Conservation (phyloP, 1,140 invertebrate species). For the Penaeus chinensis region DNA sequence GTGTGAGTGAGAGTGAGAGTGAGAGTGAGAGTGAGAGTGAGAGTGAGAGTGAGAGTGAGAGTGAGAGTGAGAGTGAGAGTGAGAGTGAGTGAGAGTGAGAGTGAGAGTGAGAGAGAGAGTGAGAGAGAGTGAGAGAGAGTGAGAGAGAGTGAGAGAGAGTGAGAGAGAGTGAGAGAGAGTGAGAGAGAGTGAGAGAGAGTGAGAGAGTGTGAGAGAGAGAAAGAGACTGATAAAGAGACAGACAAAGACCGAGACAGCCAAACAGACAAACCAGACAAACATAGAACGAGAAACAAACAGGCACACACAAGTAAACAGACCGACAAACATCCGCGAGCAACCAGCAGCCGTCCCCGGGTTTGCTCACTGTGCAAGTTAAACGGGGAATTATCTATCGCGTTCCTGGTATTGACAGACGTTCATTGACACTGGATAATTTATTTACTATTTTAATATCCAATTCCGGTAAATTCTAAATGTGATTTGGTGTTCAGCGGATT, state of each 20-base stretch:
- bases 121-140: not conserved
- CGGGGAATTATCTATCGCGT: no score
- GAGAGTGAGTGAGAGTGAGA: not conserved
- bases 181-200: not conserved
- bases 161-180: not conserved
- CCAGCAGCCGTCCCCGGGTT: no score
- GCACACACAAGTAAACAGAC: no score
- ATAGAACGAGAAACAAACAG: not conserved
- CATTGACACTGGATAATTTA: no score
- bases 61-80: not conserved
- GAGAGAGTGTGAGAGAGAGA: not conserved
- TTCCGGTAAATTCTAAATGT: no score
- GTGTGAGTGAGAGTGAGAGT: not conserved
- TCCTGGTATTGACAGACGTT: no score
- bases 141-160: not conserved
- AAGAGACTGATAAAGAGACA: not conserved
- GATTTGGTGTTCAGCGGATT: no score
- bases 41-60: slow-evolving; percentile 1
- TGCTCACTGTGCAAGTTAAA: no score
- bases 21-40: not conserved
- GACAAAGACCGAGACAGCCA: not conserved
- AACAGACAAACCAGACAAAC: not conserved
- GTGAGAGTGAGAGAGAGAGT: not conserved
- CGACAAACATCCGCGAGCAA: no score
- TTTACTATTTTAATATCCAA: no score